Base-by-base conservation (phyloP, 2,888 invertebrate genomes). In the Drosophila recens region DNA sequence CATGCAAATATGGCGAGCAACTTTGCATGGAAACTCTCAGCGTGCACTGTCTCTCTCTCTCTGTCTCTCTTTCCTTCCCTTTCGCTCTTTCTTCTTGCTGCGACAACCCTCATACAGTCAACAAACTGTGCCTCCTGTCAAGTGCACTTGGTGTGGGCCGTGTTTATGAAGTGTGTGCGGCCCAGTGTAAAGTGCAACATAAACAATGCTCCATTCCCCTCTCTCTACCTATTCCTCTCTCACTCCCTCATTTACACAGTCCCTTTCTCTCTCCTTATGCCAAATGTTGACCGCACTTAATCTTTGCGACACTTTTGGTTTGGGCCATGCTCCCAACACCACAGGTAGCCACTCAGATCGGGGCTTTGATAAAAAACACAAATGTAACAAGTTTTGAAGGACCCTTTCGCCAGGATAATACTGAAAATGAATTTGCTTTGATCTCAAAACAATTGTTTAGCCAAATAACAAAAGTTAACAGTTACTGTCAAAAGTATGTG, bases 171-270 rank as follows among this genome's bases (percentile, higher is more conserved):
- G 66, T 80, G 68, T 67, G 59, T 40, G 67, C 67, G 57, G 63
- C 52, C 57, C 45, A 58, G 42, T 69, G 57, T 66, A 86, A 75
- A 84, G 89, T 84, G 89, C 89, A 84, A 79, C 89, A 83, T 83
- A 84, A 84, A 89, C 87, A 78, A 84, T 78, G 68, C 75, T 51
- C 69, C 56, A 54, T 58, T 38, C 54, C 27, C 46, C 11, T 6
- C 30, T 15, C 20, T 2, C 15, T 4, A 2, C 5, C 59, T 4
- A 42, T 15, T n/a, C 4, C 54, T 46, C 48, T 17, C 17, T 36
- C 34, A n/a, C 61, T 10, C 49, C 13, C 20, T 3, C 49, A 40
- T 15, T 40, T 30, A 10, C 43, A 15, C 11, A 3, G 9, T 38
- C n/a, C 11, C 34, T 34, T 8, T 8, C n/a, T 63, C 15, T 17